Conservation (phyloP, 2,113 vertebrate genomes). For the Cyprinodon variegatus region DNA sequence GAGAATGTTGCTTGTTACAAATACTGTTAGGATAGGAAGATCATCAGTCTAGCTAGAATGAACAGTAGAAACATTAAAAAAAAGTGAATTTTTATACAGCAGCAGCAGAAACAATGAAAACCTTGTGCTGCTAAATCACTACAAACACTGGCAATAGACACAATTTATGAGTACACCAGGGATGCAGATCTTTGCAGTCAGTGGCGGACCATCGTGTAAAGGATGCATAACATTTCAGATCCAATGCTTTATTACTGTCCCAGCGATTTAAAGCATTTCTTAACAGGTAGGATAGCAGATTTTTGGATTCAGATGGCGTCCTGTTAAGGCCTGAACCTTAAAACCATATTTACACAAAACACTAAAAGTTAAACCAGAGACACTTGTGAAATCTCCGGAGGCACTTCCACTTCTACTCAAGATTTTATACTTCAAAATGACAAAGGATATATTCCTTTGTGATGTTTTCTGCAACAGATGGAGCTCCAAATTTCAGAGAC, state of each 20-base stretch:
- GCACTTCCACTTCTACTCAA: constrained; percentile 8
- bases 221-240: constrained; percentile 27
- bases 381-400: constrained; percentile 3
- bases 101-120: constrained; percentile 66
- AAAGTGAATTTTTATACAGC: constrained; percentile 53
- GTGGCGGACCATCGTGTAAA: constrained; percentile 4
- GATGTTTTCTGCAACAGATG: constrained; percentile 53
- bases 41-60: constrained; percentile 58
- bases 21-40: constrained; percentile 30
- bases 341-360: neutral
- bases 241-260: constrained; percentile 16
- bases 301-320: constrained; percentile 25
- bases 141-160: constrained; percentile 54
- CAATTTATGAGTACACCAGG: constrained; percentile 56
- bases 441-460: constrained; percentile 43
- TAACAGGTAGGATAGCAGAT: constrained; percentile 11
- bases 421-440: constrained; percentile 26
- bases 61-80: constrained; percentile 37
- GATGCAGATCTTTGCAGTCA: constrained; percentile 29
- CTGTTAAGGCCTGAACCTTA: constrained; percentile 13
- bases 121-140: constrained; percentile 53
- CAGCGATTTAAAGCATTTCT: constrained; percentile 26
- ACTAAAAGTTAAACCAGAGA: constrained; percentile 9
- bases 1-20: constrained; percentile 50
- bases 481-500: constrained; percentile 51